These are phyloP conservation scores for Lerema accius DNA, from an alignment of 1,140 invertebrate species.

Conservation along the genomic window DNA sequence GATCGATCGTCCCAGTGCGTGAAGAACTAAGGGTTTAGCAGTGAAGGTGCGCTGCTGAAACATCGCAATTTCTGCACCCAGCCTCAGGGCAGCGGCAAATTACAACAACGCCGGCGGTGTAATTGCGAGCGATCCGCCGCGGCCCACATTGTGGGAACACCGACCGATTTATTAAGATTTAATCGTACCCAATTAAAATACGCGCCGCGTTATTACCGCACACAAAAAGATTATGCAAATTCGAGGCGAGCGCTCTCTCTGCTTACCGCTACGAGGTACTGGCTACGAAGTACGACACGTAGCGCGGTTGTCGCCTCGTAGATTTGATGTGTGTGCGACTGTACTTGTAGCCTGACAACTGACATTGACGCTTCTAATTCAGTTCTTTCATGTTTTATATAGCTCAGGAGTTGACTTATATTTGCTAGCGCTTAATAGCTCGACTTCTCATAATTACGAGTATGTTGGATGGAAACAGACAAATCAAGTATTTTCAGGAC, in stretches of 20 bases:
- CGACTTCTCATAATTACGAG: too few relatives aligned
- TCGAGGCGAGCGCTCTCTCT: constrained; percentile 18
- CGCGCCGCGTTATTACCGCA: constrained; percentile 60
- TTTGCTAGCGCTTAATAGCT: too few relatives aligned
- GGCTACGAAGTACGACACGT: constrained; percentile 25
- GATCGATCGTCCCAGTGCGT: constrained; percentile 30
- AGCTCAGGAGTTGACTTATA: too few relatives aligned
- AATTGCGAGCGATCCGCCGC: constrained; percentile 60
- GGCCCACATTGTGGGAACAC: constrained; percentile 61
- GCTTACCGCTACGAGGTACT: constrained; percentile 13
- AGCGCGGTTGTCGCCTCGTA: constrained; percentile 15
- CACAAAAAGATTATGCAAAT: constrained; percentile 61
- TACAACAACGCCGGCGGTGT: constrained; percentile 66
- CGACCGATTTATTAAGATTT: constrained; percentile 76
- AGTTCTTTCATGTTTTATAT: too few relatives aligned
- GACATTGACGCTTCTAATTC: too few relatives aligned
- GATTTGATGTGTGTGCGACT: too few relatives aligned
- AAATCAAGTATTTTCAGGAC: too few relatives aligned
- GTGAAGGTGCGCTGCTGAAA: constrained; percentile 56
- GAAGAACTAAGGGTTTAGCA: constrained; percentile 28
- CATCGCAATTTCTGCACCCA: constrained; percentile 65
- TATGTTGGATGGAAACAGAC: too few relatives aligned
- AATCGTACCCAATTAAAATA: constrained; percentile 75
- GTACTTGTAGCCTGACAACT: too few relatives aligned
- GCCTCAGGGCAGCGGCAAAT: constrained; percentile 66